Base-by-base conservation (phyloP, 2,888 invertebrate genomes). In the Agapostemon virescens region DNA sequence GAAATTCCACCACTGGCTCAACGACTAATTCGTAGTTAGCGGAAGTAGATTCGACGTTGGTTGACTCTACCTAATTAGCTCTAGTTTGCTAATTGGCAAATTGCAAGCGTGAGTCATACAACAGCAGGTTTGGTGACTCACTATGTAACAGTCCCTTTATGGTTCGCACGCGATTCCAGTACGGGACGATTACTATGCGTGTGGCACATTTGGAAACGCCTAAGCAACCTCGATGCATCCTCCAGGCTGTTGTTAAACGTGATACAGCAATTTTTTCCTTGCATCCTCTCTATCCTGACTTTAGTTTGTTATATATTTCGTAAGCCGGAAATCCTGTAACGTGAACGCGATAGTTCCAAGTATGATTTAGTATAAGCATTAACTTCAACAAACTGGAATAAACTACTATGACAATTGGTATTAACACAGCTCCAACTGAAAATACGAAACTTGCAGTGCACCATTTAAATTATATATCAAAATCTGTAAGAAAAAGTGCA, bases 51-150 rank as follows among this genome's bases (percentile, higher is more conserved):
- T 83, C 81, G 81, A 78, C 76, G 77, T 81, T 78, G 70, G 73
- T 74, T 79, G 79, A 84, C 84, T 82, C 84, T 87, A 91, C 91
- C 91, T 90, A 90, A 90, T 91, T 89, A 89, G 85, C 81, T 85
- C 79, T 74, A 89, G 86, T 89, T 89, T 69, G 84, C 88, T 90
- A 91, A 91, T 91, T 91, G 89, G 89, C 85, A 88, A 91, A 91
- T 90, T 89, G 88, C 88, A 86, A 77, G 80, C 85, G 82, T 89
- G 91, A 90, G 82, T 90, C 89, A 90, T 85, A 75, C 69, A 67
- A 17, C 63, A 77, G 83, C 55, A 67, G 77, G 74, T 84, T 88
- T 79, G 84, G 86, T 89, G 89, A 89, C 79, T 89, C 89, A 89
- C 83, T 81, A 76, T 67, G 76, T 68, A 82, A 76, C 85, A 75